Evolutionary conservation across 1,140 invertebrate genomes (phyloP), one percentile per base, ranked within the genome.

Genomic region (Dinoponera quadriceps): DNA sequence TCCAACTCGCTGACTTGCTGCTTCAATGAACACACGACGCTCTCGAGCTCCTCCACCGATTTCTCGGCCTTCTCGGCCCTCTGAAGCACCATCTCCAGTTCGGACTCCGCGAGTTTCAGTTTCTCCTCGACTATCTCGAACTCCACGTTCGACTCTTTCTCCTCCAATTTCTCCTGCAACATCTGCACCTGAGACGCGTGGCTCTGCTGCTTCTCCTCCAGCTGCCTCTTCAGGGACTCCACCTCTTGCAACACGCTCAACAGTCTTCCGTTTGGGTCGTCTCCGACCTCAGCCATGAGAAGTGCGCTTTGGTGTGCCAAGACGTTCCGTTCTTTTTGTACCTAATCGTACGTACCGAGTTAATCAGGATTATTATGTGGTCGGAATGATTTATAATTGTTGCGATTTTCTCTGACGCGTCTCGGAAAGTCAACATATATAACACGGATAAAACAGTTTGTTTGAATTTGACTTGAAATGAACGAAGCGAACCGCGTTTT

Each of bases 101-200:
- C 96, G 5, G 96, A 95, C 88, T 97, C 96, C 0, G 96, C 95
- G 0, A 97, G 88, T 90, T 95, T 96, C 18, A 97, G 93, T 83
- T 96, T 96, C 89, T 97, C 96, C 85, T 97, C 96, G 60, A 96
- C 95, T 11, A 97, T 93, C 65, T 97, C 95, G 27, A 96, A 95
- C 84, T 96, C 96, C 0, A 96, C 95, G 74, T 96, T 96, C 54
- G 95, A 95, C 74, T 96, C 96, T 88, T 95, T 95, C 80, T 96
- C 96, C 65, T 96, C 95, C 27, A 97, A 86, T 92, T 96, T 96
- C 62, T 97, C 95, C 94, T 97, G 94, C 3, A 95, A 93, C 18
- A 94, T 91, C 59, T 95, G 94, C 1, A 96, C 90, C 87, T 96
- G 95, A 2, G 94, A 93, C 2, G 92, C 89, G 85, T 96, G 94